phyloP scores from a whole-genome alignment of 2,113 vertebrate genomes.

The Halichoerus grypus region DNA sequence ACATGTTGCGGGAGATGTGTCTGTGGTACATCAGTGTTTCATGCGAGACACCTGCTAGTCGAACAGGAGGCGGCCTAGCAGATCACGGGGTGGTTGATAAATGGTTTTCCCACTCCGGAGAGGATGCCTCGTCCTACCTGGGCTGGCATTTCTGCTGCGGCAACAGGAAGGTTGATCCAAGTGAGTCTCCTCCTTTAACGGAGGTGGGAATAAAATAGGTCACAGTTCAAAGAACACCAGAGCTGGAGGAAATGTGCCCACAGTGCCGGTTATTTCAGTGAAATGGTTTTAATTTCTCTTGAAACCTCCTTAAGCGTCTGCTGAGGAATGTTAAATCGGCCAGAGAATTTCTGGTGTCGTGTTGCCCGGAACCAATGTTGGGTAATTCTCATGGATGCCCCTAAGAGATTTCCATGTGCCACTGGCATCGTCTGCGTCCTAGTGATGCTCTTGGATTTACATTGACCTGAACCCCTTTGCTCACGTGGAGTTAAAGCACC shows the following conservation, averaged over 20 bases:
- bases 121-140: not conserved
- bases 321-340: constrained; percentile 49
- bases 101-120: not conserved
- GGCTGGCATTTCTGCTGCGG: not conserved
- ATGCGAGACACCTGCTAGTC: constrained; percentile 31
- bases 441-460: not conserved
- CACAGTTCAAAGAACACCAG: not conserved
- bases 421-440: not conserved
- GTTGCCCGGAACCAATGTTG: constrained; percentile 5
- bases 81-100: not conserved
- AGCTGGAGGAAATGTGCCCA: not conserved
- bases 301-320: constrained; percentile 57
- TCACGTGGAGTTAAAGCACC: not conserved
- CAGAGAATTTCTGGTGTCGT: constrained; percentile 8
- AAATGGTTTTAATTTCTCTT: constrained; percentile 62
- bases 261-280: not conserved
- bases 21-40: not conserved
- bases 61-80: not conserved
- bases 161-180: not conserved
- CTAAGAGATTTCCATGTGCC: not conserved
- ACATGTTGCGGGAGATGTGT: not conserved
- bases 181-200: constrained; percentile 4
- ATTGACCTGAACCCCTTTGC: constrained; percentile 10
- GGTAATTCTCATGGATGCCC: not conserved
- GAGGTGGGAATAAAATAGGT: constrained; percentile 49